Base-by-base conservation (phyloP, 2,888 invertebrate species). In the Exocentrus adspersus region DNA sequence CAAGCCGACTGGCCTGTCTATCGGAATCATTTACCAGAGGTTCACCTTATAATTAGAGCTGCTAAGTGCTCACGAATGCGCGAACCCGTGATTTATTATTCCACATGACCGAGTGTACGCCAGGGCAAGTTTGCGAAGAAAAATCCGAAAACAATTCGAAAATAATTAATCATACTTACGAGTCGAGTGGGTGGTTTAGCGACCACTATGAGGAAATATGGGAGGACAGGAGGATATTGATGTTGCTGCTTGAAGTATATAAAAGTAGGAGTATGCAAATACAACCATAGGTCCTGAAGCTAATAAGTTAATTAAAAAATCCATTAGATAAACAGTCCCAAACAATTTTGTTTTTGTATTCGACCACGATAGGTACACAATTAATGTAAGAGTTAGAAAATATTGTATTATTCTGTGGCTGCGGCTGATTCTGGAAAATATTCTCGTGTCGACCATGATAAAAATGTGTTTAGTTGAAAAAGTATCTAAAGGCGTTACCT, bases 111-210 rank as follows among this genome's bases (percentile, higher is more conserved):
- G n/a, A n/a, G 46, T 46, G 46, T 46, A 6, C 24, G 14, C 1
- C 46, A 20, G 16, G 24, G 24, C 12, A 24, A 2, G 12, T 46
- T 5, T 12, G 5, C 1, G n/a, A 12, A 12, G 14, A 21, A 46
- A 12, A n/a, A 17, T 6, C n/a, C 1, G 5, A 21, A 21, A 20
- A 19, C 21, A 46, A 46, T 46, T 46, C 21, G 21, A 24, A 5
- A 24, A 46, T 24, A 46, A 46, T 46, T 21, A 46, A 46, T 46
- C 46, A 46, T 46, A 46, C 46, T 46, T 46, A 46, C 5, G 14
- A 5, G 46, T 10, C 24, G 2, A 7, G 24, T 46, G 21, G 14
- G 37, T 37, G 37, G 37, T 6, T 37, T 5, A 37, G 12, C n/a
- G n/a, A n/a, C 12, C 37, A 37, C 37, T 14, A 37, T n/a, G 14